These are phyloP conservation scores for Sciaenops ocellatus DNA, from an alignment of 2,797 vertebrate genomes.

Conservation along the genomic window DNA sequence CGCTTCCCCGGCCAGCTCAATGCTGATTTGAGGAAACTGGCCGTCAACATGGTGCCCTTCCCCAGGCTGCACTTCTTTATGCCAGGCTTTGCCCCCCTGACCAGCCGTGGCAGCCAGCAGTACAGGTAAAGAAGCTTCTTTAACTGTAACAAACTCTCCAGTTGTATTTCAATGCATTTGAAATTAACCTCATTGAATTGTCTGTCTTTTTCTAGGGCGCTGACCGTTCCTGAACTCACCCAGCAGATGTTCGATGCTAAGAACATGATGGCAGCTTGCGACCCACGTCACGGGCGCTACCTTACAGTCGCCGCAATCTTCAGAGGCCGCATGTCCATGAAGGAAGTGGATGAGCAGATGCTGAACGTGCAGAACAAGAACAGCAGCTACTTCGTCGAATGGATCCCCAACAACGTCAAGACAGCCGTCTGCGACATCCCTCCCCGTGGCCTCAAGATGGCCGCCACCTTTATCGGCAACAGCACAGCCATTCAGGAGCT, in stretches of 20 bases:
- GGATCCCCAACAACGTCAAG: slow-evolving; percentile 91
- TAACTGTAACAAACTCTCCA: rapidly evolving
- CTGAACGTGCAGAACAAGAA: slow-evolving; percentile 86
- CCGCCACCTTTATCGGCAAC: slow-evolving; percentile 94
- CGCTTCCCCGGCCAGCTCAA: slow-evolving; percentile 93
- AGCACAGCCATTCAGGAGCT: slow-evolving; percentile 97
- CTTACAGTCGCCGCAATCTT: slow-evolving; percentile 92
- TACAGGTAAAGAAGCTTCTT: slow-evolving; percentile 71
- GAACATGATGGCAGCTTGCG: slow-evolving; percentile 82
- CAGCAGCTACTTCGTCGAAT: slow-evolving; percentile 87
- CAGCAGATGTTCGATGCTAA: slow-evolving; percentile 81
- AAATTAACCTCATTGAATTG: not conserved
- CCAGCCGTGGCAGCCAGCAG: slow-evolving; percentile 89
- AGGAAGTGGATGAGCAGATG: slow-evolving; percentile 79
- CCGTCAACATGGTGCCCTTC: slow-evolving; percentile 95
- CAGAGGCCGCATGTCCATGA: slow-evolving; percentile 90
- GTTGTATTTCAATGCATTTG: not conserved
- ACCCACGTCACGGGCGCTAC: slow-evolving; percentile 79
- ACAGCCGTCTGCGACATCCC: slow-evolving; percentile 95
- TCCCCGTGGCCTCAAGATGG: slow-evolving; percentile 92
- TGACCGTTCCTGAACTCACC: slow-evolving; percentile 79
- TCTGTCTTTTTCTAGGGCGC: slow-evolving; percentile 45
- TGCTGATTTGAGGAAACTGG: slow-evolving; percentile 91
- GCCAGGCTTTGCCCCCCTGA: slow-evolving; percentile 89
- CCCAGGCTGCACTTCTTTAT: slow-evolving; percentile 93